A percentile compares a stretch with the other conserved stretches of the same genome.
Evolutionary conservation across 2,888 invertebrate species (phyloP).

Genomic region (Octonoba sinensis): DNA sequence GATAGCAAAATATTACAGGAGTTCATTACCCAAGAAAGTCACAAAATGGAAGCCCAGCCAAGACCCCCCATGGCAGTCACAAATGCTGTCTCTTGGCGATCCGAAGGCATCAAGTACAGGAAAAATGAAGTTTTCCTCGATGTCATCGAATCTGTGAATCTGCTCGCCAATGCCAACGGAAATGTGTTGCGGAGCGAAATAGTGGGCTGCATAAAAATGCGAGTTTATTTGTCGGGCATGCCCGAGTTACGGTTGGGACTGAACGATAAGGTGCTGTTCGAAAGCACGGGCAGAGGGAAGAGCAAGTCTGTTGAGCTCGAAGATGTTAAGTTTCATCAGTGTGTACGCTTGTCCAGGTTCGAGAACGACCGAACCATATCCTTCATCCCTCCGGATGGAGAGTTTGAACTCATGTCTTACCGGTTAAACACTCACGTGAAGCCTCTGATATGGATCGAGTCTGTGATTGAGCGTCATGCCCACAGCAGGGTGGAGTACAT

Average conservation of each 20-base stretch:
- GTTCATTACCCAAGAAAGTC: constrained; percentile 80
- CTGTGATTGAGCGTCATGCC: constrained; percentile 95
- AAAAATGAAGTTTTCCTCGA: constrained; percentile 99
- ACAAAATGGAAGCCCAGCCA: constrained; percentile 95
- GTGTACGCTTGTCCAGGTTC: constrained; percentile 94
- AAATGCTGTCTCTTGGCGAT: constrained; percentile 99
- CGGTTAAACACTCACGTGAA: constrained; percentile 96
- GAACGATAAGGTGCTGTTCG: constrained; percentile 97
- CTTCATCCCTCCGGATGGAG: constrained; percentile 98
- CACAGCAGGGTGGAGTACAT: constrained; percentile 98
- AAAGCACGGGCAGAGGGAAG: constrained; percentile 95
- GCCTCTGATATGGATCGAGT: constrained; percentile 98
- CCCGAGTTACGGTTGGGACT: constrained; percentile 95
- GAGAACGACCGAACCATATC: constrained; percentile 98
- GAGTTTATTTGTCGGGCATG: constrained; percentile 98
- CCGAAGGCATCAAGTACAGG: constrained; percentile 97
- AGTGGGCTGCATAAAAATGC: constrained; percentile 98
- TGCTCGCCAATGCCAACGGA: constrained; percentile 95
- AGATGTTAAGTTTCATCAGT: constrained; percentile 99
- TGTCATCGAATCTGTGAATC: constrained; percentile 97
- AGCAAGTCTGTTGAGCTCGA: constrained; percentile 98
- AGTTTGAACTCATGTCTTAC: constrained; percentile 99
- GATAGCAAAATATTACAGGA: constrained; percentile 98
- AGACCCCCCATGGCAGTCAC: constrained; percentile 98
- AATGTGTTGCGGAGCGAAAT: constrained; percentile 97